These are phyloP conservation scores for Herpetotheres cachinnans DNA, from an alignment of 2,113 vertebrate species.

Conservation along the genomic window DNA sequence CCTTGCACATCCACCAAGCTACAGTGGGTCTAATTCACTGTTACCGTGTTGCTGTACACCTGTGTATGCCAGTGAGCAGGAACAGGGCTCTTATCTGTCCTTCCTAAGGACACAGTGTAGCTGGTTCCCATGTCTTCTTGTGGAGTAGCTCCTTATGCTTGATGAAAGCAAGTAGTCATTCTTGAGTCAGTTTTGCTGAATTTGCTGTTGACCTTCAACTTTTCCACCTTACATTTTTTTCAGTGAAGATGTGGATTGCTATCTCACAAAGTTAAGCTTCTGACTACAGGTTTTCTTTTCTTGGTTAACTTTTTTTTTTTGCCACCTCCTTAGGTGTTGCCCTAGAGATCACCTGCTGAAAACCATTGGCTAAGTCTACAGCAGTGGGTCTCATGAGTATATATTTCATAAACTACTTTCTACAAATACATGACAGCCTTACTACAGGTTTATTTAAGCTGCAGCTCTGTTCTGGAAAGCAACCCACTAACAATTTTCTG, in stretches of 20 bases:
- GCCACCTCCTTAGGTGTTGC: background rate
- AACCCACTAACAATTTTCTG: background rate
- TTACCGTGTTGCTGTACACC: accelerated
- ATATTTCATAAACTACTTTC: background rate
- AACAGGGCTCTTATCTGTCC: background rate
- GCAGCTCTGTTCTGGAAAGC: background rate
- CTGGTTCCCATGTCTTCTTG: background rate
- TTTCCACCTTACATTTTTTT: background rate
- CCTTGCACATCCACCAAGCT: background rate
- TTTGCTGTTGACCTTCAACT: background rate
- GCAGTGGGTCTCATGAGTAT: background rate
- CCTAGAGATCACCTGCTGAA: background rate
- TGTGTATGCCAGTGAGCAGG: background rate
- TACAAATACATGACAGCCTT: background rate
- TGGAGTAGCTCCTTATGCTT: background rate
- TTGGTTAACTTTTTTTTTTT: background rate
- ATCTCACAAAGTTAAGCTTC: background rate
- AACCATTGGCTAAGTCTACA: background rate
- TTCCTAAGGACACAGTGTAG: background rate
- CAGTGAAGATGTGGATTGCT: background rate
- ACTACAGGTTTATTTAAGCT: background rate
- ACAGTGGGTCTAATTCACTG: background rate
- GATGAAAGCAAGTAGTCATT: background rate
- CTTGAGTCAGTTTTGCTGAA: background rate
- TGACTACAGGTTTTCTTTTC: background rate